Evolutionary conservation across 2,797 vertebrate genomes (phyloP), one percentile per base, ranked within the genome.

Genomic region (Sparidentex hasta): DNA sequence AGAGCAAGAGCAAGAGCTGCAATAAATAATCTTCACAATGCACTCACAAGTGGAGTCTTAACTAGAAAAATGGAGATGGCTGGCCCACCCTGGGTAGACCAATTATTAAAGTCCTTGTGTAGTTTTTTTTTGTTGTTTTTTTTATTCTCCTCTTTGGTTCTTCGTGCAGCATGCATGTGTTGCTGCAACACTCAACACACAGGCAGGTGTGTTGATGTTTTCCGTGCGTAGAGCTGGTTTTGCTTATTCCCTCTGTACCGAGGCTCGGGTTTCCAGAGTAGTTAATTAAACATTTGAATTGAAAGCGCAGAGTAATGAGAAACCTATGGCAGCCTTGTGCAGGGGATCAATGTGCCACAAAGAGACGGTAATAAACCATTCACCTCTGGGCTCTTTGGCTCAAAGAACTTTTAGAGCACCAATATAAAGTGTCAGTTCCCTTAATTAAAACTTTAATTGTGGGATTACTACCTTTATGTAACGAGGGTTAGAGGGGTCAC

Each of bases 401-500:
- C 87, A 94, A 93, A 94, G 89, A 82, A 89, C 89, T 90, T 90
- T 93, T 90, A 91, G 82, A 89, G 87, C 88, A 66, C 86, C 88
- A 78, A 91, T 92, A 90, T 92, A 94, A 95, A 95, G 95, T 95
- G 91, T 95, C 93, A 93, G 94, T 90, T 92, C 88, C 89, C 91
- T 95, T 95, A 95, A 96, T 95, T 95, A 95, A 95, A 96, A 90
- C 90, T 95, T 92, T 94, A 95, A 95, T 95, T 95, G 94, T 86
- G 57, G 91, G 92, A 93, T 95, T 94, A 91, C 86, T 85, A 85
- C 83, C 87, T 94, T 94, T 94, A 92, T 93, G 86, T 91, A 89
- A 84, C 71, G 27, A 75, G 88, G 93, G 93, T 93, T 82, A 86
- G 87, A 89, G 85, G 81, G 93, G 87, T 90, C 87, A 86, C 57